These are phyloP conservation scores for Brachyistius frenatus DNA, from an alignment of 2,113 vertebrate genomes.

Conservation along the genomic window DNA sequence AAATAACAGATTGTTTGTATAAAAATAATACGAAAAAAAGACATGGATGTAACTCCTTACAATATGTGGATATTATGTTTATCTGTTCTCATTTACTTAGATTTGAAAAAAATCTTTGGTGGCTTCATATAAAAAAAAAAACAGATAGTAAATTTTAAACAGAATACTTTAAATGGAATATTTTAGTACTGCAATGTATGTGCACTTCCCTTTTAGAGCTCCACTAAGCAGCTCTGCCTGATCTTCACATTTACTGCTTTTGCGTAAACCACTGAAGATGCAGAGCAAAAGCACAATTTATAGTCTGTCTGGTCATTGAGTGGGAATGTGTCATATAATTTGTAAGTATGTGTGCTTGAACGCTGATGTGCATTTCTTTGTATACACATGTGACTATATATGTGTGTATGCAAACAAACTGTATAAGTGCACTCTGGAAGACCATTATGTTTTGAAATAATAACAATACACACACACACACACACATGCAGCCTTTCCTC, in stretches of 20 bases:
- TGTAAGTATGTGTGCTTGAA: slow-evolving; percentile 47
- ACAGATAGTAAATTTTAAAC: background rate
- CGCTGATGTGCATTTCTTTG: background rate
- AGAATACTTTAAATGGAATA: background rate
- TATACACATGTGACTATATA: background rate
- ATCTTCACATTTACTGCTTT: slow-evolving; percentile 39
- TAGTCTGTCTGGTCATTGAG: slow-evolving; percentile 53
- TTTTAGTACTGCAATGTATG: slow-evolving; percentile 21
- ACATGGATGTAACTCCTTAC: background rate
- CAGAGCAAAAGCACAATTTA: slow-evolving; percentile 58
- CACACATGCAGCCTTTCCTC: slow-evolving; percentile 30
- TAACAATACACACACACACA: slow-evolving; percentile 64
- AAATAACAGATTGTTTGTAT: too few species aligned
- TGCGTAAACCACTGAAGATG: slow-evolving; percentile 55
- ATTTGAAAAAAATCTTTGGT: background rate
- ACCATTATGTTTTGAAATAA: slow-evolving; percentile 82
- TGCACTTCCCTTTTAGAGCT: slow-evolving; percentile 7
- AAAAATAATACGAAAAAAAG: too few species aligned
- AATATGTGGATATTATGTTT: background rate
- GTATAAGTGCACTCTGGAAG: slow-evolving; percentile 78
- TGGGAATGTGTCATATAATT: slow-evolving; percentile 26
- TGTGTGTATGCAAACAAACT: slow-evolving; percentile 17
- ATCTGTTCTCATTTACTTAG: background rate
- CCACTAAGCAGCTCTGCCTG: slow-evolving; percentile 14
- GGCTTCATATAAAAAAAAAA: background rate